phyloP scores from a whole-genome alignment of 2,888 invertebrate genomes.

The Isoperla grammatica region DNA sequence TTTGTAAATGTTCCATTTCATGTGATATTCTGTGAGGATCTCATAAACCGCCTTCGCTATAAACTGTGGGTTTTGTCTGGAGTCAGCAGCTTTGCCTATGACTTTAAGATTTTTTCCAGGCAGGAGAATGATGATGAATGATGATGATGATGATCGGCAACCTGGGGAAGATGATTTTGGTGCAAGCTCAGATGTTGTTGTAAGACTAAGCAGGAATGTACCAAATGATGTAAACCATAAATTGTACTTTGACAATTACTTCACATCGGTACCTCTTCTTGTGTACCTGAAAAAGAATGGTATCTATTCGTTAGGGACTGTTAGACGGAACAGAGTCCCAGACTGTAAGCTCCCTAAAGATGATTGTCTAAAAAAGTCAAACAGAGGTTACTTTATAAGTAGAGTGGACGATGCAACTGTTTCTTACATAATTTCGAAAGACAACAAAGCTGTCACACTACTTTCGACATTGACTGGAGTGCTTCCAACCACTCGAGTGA shows the following conservation, averaged over 20 bases:
- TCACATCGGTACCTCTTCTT: slow-evolving; percentile 34
- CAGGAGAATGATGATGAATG: no score
- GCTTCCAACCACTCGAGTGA: no score
- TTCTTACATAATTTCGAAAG: slow-evolving; percentile 34
- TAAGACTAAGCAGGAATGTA: slow-evolving; percentile 37
- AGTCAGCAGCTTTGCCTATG: no score
- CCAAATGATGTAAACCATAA: slow-evolving; percentile 36
- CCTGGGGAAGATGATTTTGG: slow-evolving; percentile 36
- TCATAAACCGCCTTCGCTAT: not conserved
- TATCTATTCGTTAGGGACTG: slow-evolving; percentile 23
- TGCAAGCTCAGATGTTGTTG: slow-evolving; percentile 37
- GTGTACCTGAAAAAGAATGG: slow-evolving; percentile 29
- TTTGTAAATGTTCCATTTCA: not conserved
- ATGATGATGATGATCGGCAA: no score
- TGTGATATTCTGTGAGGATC: not conserved
- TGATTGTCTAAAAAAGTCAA: slow-evolving; percentile 20
- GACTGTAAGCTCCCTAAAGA: slow-evolving; percentile 20
- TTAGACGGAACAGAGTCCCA: slow-evolving; percentile 21
- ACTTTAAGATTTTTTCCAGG: no score
- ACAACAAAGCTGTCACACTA: slow-evolving; percentile 39
- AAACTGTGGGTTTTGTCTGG: no score
- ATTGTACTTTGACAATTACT: no score
- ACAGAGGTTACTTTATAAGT: slow-evolving; percentile 16
- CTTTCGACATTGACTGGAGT: no score
- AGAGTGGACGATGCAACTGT: slow-evolving; percentile 12